phyloP scores from a whole-genome alignment of 2,888 invertebrate genomes.

The Pollenia labialis region DNA sequence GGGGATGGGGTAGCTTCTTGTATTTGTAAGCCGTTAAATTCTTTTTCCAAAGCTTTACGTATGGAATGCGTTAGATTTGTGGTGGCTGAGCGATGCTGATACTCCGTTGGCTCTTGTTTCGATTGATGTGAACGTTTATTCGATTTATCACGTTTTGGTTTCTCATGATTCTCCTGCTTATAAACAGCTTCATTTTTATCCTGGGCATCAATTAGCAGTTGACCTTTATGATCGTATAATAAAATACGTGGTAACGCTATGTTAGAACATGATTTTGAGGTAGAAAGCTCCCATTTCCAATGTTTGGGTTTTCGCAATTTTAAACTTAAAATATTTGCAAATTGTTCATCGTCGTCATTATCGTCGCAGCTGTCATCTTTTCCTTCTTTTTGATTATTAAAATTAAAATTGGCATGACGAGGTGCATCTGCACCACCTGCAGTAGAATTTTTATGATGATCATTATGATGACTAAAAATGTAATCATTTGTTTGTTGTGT shows the following conservation, averaged over 20 bases:
- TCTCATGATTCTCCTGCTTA: conserved; percentile 63
- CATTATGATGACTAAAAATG: conserved; percentile 57
- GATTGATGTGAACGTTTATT: conserved; percentile 35
- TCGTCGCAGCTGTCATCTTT: conserved; percentile 48
- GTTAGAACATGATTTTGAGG: conserved; percentile 86
- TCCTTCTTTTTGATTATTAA: conserved; percentile 8
- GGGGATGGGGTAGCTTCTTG: conserved; percentile 77
- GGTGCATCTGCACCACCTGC: conserved; percentile 37
- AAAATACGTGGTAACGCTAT: conserved; percentile 85
- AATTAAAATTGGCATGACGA: conserved; percentile 36
- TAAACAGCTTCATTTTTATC: conserved; percentile 80
- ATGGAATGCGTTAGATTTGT: conserved; percentile 75
- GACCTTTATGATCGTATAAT: conserved; percentile 85
- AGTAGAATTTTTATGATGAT: conserved; percentile 40
- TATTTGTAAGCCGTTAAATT: conserved; percentile 78
- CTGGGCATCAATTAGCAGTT: conserved; percentile 84
- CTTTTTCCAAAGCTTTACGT: conserved; percentile 76
- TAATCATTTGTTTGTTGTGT: conserved; percentile 37
- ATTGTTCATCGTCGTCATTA: conserved; percentile 75
- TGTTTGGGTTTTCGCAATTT: conserved; percentile 85
- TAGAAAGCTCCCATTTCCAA: conserved; percentile 87
- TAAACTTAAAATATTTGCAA: conserved; percentile 84
- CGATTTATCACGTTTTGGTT: conserved; percentile 31
- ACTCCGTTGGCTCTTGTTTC: conserved; percentile 37
- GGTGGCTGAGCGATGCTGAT: conserved; percentile 75